Percentiles rank a stretch among this genome's conserved stretches.
Conservation (phyloP, 37 sponge, comb jelly and placozoan genomes). For the Chondrosia reniformis region DNA sequence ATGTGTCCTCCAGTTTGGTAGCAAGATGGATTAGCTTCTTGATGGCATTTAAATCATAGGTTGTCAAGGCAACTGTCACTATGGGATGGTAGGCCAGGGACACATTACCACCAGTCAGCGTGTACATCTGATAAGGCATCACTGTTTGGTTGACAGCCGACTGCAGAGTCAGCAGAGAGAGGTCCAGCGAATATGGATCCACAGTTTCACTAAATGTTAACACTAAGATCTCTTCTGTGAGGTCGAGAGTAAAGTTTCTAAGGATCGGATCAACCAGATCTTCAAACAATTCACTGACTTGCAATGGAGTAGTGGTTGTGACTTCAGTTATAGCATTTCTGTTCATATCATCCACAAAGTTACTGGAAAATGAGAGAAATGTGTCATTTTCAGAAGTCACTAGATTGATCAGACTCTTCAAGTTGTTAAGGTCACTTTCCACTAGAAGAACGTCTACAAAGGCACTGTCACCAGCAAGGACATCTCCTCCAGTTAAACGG, state of each 20-base stretch:
- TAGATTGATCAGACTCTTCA: constrained; percentile 53
- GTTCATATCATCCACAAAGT: constrained; percentile 60
- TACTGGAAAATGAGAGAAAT: constrained; percentile 42
- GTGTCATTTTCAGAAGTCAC: constrained; percentile 60
- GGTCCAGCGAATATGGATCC: constrained; percentile 30
- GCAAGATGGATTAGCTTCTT: constrained; percentile 55
- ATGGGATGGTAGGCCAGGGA: constrained; percentile 22
- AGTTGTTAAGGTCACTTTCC: constrained; percentile 61
- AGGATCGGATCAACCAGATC: constrained; percentile 50
- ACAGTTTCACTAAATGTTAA: constrained; percentile 71
- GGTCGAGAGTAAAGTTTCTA: constrained; percentile 44
- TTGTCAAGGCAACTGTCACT: constrained; percentile 29
- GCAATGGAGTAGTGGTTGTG: background rate
- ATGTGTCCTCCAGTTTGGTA: constrained; percentile 48
- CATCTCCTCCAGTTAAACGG: constrained; percentile 36
- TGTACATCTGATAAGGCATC: constrained; percentile 21
- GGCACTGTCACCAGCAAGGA: constrained; percentile 33
- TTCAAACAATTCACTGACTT: constrained; percentile 7
- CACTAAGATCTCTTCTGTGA: constrained; percentile 50
- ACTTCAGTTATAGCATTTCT: constrained; percentile 30
- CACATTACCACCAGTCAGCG: constrained; percentile 58
- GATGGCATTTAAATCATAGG: constrained; percentile 56
- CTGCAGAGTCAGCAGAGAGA: constrained; percentile 53
- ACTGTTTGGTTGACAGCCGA: constrained; percentile 9
- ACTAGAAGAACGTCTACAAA: constrained; percentile 44